Base-by-base conservation (phyloP, 2,113 vertebrate genomes). In the Cochlearius cochlearius region DNA sequence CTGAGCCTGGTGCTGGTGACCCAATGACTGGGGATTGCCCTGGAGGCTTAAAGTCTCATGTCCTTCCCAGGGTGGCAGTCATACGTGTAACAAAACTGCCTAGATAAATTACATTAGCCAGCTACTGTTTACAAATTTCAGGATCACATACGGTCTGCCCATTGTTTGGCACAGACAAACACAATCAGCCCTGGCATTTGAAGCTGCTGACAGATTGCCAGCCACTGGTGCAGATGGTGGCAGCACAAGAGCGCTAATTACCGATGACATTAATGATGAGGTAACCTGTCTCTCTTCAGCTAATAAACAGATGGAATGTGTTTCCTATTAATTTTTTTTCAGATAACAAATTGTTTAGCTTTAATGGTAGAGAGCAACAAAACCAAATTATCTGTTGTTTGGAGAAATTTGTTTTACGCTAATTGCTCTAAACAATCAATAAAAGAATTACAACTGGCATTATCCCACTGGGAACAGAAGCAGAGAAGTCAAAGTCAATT, bases 401-500 rank as follows among this genome's bases (percentile, higher is more conserved):
- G 45, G 88, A 97, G 91, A 96, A 93, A 96, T 92, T 96, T 95
- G 94, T 93, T 96, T 97, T 96, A 92, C 2, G 6, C 95, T 97
- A 97, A 97, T 98, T 98, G 89, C 92, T 94, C 69, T 88, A 94
- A 80, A 96, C 88, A 96, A 96, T 96, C 83, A 94, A 76, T 92
- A 96, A 91, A 94, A 96, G 82, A 96, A 94, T 96, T 92, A 95
- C 87, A 93, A 75, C 80, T 88, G 64, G 71, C 80, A 72, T 86
- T 68, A 89, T 81, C 97, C 97, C 90, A 96, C 77, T 73, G 97
- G 80, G 97, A 94, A 90, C 32, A 89, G 87, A 87, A 82, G 58
- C 85, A 94, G 86, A 67, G 75, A 80, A 97, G 92, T 96, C 96
- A 97, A 94, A 98, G 94, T 96, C 94, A 97, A 98, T 96, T 98